phyloP scores from a whole-genome alignment of 2,113 vertebrate species.

The Megaleporinus macrocephalus region DNA sequence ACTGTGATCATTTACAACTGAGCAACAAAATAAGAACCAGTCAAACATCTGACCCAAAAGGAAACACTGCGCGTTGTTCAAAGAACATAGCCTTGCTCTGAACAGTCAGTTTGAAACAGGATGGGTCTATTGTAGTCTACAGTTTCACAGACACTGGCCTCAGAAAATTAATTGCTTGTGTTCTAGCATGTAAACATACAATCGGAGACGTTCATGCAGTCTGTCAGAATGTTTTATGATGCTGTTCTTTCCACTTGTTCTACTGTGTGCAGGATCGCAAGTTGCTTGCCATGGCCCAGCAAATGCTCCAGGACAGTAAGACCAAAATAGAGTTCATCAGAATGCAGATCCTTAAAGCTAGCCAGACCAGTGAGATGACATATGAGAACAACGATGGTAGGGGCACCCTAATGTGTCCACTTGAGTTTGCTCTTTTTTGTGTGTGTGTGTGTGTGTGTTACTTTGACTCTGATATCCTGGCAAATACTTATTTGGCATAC shows the following conservation, averaged over 20 bases:
- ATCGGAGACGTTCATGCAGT: background rate
- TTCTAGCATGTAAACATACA: background rate
- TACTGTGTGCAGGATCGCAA: conserved; percentile 86
- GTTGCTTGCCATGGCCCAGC: conserved; percentile 94
- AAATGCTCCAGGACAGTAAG: conserved; percentile 98
- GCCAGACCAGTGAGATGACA: conserved; percentile 92
- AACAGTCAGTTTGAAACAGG: background rate
- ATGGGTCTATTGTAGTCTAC: background rate
- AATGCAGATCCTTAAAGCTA: conserved; percentile 98
- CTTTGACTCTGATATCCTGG: no score
- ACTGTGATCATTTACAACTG: background rate
- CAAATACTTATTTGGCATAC: background rate
- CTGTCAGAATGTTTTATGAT: background rate
- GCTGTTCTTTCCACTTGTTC: conserved; percentile 11
- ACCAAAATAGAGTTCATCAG: conserved; percentile 99
- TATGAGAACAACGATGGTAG: conserved; percentile 91
- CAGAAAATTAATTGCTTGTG: background rate
- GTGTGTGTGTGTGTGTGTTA: background rate
- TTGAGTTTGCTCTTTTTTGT: background rate
- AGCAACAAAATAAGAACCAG: background rate
- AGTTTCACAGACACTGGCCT: background rate
- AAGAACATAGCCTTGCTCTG: background rate
- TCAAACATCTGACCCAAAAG: background rate
- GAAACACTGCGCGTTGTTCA: background rate
- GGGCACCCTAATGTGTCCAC: conserved; percentile 60